phyloP scores from a whole-genome alignment of 1,140 invertebrate genomes.

The Drosophila guanche region DNA sequence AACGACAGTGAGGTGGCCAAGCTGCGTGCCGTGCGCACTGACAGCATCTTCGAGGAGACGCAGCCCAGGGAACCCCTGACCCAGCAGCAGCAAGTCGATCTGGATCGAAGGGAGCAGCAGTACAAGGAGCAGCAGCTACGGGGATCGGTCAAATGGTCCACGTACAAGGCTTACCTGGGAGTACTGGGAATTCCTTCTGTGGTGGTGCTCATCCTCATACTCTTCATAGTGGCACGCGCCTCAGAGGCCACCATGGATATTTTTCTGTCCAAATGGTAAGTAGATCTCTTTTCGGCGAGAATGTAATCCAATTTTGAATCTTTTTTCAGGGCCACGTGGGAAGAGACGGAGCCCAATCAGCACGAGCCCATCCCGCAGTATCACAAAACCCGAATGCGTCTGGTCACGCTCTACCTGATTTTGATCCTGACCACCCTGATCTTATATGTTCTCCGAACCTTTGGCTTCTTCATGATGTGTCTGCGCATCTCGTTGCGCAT shows the following conservation, averaged over 20 bases:
- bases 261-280: conserved; percentile 89
- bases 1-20: conserved; percentile 67
- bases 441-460: conserved; percentile 85
- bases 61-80: conserved; percentile 31
- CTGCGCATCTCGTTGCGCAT: conserved; percentile 91
- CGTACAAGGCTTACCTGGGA: conserved; percentile 89
- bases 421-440: conserved; percentile 68
- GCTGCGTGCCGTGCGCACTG: conserved; percentile 44
- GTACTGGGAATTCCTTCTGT: conserved; percentile 87
- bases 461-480: conserved; percentile 91
- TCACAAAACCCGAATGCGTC: conserved; percentile 34
- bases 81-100: conserved; percentile 47
- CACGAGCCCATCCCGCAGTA: conserved; percentile 60
- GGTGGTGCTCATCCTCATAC: conserved; percentile 85
- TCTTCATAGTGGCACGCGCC: conserved; percentile 88
- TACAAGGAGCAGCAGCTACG: conserved; percentile 83
- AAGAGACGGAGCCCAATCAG: conserved; percentile 67
- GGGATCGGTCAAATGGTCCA: conserved; percentile 83
- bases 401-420: conserved; percentile 61
- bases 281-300: too few species aligned
- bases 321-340: conserved; percentile 75
- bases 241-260: conserved; percentile 89
- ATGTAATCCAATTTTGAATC: not conserved
- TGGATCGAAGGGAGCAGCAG: conserved; percentile 57
- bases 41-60: conserved; percentile 63